Base-by-base conservation (phyloP, 2,888 invertebrate genomes). In the Tiliacea aurago region DNA sequence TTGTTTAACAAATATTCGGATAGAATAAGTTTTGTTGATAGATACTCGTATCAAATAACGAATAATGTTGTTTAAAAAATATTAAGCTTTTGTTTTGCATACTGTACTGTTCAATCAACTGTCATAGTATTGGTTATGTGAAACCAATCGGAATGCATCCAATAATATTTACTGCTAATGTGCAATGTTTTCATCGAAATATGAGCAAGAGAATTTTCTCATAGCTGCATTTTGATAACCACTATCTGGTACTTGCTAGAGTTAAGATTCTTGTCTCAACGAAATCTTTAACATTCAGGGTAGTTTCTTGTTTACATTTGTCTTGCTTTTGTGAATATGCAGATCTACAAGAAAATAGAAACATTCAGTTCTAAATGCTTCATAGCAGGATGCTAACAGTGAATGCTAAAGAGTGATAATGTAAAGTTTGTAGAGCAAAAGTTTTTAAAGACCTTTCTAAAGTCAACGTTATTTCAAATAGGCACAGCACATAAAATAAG, bases 141-240 rank as follows among this genome's bases (percentile, higher is more conserved):
- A 64, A 55, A 66, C 80, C 45, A 69, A 70, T 75, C 4, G 45
- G 55, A 64, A 75, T 41, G 33, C 69, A 47, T 56, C 20, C 23
- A 49, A 64, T 59, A n/a, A 41, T 79, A 45, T 68, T 59, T n/a
- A 59, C 53, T 51, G 28, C 0, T n/a, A n/a, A n/a, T n/a, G n/a
- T n/a, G n/a, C 5, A 55, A 23, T 55, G 33, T 70, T 43, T 47
- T 71, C 10, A 64, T 70, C 9, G 0, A 10, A 6, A 13, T 37
- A n/a, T n/a, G 37, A 37, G 6, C 37, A 37, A 49, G n/a, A n/a
- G 11, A 56, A 23, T n/a, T 49, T 41, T 18, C 10, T 41, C 7
- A 13, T 69, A 10, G 9, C n/a, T 51, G 51, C 4, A 51, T 11
- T 49, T 49, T 20, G 20, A 37, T 13, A 23, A 20, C 6, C 13